These are phyloP conservation scores for Psephotus haematonotus DNA, from an alignment of 2,113 vertebrate genomes.

Conservation along the genomic window DNA sequence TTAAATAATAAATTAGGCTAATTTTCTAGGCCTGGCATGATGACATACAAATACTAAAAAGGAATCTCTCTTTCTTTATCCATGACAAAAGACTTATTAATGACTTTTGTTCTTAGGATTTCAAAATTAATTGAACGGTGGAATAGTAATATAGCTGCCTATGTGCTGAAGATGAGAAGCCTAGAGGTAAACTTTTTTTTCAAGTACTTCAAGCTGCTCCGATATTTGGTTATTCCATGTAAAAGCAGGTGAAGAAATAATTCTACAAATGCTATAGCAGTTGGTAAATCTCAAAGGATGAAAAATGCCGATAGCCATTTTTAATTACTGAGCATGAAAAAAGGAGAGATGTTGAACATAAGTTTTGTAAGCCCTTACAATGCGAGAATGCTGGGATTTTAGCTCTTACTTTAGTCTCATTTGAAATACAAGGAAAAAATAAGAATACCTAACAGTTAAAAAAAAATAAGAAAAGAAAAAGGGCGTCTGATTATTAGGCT, in stretches of 20 bases:
- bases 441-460: not conserved
- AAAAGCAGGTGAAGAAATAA: conserved; percentile 77
- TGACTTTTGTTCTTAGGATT: conserved; percentile 79
- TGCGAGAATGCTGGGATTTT: conserved; percentile 38
- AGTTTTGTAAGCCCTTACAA: conserved; percentile 60
- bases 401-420: conserved; percentile 1
- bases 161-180: conserved; percentile 66
- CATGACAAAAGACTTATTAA: conserved; percentile 82
- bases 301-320: conserved; percentile 80
- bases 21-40: conserved; percentile 82
- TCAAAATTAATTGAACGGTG: conserved; percentile 74
- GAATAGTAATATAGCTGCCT: conserved; percentile 60
- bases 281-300: conserved; percentile 79
- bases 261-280: conserved; percentile 76
- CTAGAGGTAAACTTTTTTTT: conserved; percentile 71
- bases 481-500: not conserved
- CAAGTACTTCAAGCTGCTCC: conserved; percentile 64
- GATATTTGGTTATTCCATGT: conserved; percentile 74
- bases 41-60: conserved; percentile 81
- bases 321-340: conserved; percentile 80
- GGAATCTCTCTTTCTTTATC: conserved; percentile 74
- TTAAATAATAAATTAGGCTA: conserved; percentile 89
- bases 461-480: not conserved
- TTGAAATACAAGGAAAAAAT: conserved; percentile 37
- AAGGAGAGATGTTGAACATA: conserved; percentile 67